Conservation (phyloP, 1,140 invertebrate species). For the Nautilus pompilius region DNA sequence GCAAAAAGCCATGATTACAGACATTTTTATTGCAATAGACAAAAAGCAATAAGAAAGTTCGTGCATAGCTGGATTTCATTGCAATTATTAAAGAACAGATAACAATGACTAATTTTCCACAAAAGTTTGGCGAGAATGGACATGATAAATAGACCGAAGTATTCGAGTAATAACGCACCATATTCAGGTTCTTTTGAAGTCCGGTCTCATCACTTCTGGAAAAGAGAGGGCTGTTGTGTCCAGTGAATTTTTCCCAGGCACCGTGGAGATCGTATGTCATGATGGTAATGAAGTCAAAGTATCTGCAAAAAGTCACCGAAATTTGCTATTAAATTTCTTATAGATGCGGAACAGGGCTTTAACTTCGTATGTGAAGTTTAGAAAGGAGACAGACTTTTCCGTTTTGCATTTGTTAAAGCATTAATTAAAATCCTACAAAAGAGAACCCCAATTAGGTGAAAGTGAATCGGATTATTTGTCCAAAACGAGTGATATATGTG, state of each 20-base stretch:
- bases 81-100: not conserved
- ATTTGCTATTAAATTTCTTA: not conserved
- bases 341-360: too few species aligned
- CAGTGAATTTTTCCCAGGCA: conserved; percentile 88
- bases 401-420: too few species aligned
- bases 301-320: conserved; percentile 60
- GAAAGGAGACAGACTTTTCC: too few species aligned
- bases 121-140: not conserved
- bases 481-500: too few species aligned
- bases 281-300: conserved; percentile 93
- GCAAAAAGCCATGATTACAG: too few species aligned
- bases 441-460: too few species aligned
- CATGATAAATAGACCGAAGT: not conserved
- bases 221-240: conserved; percentile 52
- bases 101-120: not conserved
- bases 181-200: conserved; percentile 15
- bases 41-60: not conserved
- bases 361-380: too few species aligned
- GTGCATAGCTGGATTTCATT: not conserved
- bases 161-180: conserved; percentile 13
- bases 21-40: too few species aligned
- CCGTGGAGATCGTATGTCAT: conserved; percentile 89
- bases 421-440: too few species aligned
- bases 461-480: too few species aligned
- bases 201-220: conserved; percentile 29